Percentiles rank a stretch among this genome's conserved stretches.
These are phyloP conservation scores for Chironomus tepperi DNA, from an alignment of 1,140 invertebrate genomes.

Conservation along the genomic window DNA sequence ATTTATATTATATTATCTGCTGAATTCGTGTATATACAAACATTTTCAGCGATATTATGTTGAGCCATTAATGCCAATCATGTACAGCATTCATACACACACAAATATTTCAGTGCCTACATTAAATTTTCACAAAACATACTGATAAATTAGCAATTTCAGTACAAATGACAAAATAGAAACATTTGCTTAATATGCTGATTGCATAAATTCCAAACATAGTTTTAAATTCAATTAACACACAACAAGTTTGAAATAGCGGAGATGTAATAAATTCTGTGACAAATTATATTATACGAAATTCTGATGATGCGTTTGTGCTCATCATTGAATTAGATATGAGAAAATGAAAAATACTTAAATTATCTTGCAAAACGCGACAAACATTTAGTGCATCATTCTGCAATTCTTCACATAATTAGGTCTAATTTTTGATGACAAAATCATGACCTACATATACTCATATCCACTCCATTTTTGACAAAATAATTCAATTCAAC, in stretches of 20 bases:
- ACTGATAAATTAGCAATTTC: not conserved
- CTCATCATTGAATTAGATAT: too few species aligned
- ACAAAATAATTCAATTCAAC: too few species aligned
- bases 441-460: too few species aligned
- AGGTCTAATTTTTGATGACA: too few species aligned
- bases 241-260: not conserved
- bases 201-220: conserved; percentile 13
- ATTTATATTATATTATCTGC: conserved; percentile 8
- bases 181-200: not conserved
- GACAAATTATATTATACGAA: not conserved
- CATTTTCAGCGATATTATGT: conserved; percentile 7
- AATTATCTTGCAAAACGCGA: too few species aligned
- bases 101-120: not conserved
- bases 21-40: not conserved
- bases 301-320: too few species aligned
- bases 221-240: conserved; percentile 14
- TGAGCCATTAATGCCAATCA: conserved; percentile 12
- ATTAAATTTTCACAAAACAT: not conserved
- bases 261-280: not conserved
- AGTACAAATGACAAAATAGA: not conserved
- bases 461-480: too few species aligned
- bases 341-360: too few species aligned
- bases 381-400: too few species aligned
- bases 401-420: too few species aligned
- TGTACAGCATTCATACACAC: not conserved